These are phyloP conservation scores for Eulemur macaco DNA, from an alignment of 2,113 vertebrate species.

Conservation along the genomic window DNA sequence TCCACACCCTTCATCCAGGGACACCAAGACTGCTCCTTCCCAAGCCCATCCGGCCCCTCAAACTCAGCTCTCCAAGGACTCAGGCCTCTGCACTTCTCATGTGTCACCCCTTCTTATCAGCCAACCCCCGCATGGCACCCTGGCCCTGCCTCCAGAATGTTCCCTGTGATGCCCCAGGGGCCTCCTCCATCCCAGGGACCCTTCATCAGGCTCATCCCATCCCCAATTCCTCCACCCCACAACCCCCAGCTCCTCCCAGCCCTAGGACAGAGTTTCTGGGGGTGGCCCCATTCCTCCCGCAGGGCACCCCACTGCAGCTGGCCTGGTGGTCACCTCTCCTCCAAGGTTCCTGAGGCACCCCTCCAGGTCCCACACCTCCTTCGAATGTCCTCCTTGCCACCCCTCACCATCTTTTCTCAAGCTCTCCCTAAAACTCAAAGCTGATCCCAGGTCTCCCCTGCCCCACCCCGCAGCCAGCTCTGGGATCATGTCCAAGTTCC, in stretches of 20 bases:
- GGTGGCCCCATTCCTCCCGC: background rate
- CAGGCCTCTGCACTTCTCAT: background rate
- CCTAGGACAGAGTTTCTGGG: background rate
- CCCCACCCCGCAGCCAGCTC: background rate
- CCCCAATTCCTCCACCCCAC: background rate
- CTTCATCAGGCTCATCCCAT: background rate
- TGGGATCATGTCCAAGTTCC: background rate
- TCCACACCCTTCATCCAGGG: background rate
- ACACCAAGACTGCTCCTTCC: no score
- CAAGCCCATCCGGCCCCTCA: background rate
- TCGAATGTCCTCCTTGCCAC: accelerated
- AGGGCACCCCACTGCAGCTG: accelerated
- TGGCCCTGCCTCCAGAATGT: background rate
- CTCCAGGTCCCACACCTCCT: background rate
- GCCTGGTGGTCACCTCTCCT: background rate
- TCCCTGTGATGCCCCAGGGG: background rate
- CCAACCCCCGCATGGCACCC: background rate
- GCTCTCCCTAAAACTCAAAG: background rate
- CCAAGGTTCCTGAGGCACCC: background rate
- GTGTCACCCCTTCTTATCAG: background rate
- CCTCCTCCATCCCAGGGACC: background rate
- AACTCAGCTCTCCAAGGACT: background rate
- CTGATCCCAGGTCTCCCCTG: background rate
- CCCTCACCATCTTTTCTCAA: background rate
- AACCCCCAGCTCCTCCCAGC: background rate